These are phyloP conservation scores for Andricus curvator DNA, from an alignment of 2,888 invertebrate species.

Conservation along the genomic window DNA sequence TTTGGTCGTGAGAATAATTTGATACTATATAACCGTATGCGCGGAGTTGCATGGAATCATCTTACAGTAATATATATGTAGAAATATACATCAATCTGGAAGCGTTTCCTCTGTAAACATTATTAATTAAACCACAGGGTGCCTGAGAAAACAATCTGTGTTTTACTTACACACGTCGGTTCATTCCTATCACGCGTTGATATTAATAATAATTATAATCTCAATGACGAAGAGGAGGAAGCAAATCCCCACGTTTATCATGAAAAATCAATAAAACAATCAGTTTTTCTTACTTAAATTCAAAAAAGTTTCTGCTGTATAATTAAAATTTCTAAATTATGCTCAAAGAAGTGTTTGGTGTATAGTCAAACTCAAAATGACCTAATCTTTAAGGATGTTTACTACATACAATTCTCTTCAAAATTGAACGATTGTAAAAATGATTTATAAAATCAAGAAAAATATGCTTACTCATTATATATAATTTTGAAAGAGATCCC, in stretches of 20 bases:
- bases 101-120: not conserved
- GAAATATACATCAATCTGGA: not conserved
- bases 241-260: not conserved
- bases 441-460: no score
- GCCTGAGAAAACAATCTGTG: not conserved
- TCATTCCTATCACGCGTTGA: not conserved
- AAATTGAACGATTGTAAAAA: no score
- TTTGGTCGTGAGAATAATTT: not conserved
- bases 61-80: not conserved
- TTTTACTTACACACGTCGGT: not conserved
- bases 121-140: not conserved
- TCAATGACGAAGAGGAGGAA: not conserved
- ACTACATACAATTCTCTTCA: no score
- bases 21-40: not conserved
- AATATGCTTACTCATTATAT: no score
- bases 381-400: no score
- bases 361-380: no score
- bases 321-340: no score
- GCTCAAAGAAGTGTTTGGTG: no score
- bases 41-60: not conserved
- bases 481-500: no score
- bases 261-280: not conserved
- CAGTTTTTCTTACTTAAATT: not conserved
- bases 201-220: not conserved
- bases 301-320: no score